Evolutionary conservation across 2,113 vertebrate species (phyloP), one percentile per base, ranked within the genome.

Genomic region (Xenotilapia leptura): DNA sequence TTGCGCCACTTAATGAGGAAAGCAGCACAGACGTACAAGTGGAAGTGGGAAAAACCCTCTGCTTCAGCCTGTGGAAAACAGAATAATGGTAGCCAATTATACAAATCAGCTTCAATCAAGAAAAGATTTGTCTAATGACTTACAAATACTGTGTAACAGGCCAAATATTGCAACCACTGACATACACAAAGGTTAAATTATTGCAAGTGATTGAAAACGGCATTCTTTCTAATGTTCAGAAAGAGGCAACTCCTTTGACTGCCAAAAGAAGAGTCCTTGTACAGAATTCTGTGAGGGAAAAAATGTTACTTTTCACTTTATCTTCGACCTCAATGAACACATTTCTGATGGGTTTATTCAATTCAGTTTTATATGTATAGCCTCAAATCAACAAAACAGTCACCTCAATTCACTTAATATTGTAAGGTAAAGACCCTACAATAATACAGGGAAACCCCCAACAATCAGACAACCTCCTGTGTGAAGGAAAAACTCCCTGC

Each of bases 1-100:
- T 98, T 99, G 83, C 98, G 94, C 98, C 98, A 99, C 93, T 98
- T 97, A 75, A 98, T 97, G 94, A 99, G 94, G 95, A 99, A 99
- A 80, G 98, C 98, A 9, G 98, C 97, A 6, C 98, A 99, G 86
- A 99, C 98, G 0, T 98, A 99, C 45, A 99, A 96, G 91, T 99
- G 98, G 93, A 99, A 99, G 88, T 98, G 98, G 8, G 98, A 98
- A 94, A 99, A 99, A 6, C 98, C 98, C 89, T 99, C 98, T 2
- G 98, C 96, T 93, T 99, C 98, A 21, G 98, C 97, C 98, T 99
- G 95, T 1, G 17, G 56, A 47, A 40, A 83, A 80, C 6, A 65
- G 9, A 82, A 79, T 7, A 11, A 49, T 77, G 15, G 40, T 6
- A 51, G 65, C 8, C 7, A 36, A n/a, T 51, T 17, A 68, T 38